These are phyloP conservation scores for Pemphigus obesinymphae DNA, from an alignment of 1,140 invertebrate genomes.

Conservation along the genomic window DNA sequence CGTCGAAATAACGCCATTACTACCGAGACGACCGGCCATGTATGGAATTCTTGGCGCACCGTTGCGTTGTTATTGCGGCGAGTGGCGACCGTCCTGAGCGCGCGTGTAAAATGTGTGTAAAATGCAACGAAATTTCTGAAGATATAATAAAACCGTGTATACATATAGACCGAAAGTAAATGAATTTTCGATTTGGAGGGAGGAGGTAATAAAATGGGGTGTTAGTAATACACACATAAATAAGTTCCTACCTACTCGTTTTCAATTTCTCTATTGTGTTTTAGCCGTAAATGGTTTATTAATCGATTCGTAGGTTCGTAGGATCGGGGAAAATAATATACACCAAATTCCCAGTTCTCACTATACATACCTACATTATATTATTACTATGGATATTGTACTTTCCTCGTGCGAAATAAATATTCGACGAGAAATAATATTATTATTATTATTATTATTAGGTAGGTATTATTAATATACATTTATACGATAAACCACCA, in stretches of 20 bases:
- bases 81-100: background rate
- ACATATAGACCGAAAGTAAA: too few species aligned
- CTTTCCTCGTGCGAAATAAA: too few species aligned
- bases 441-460: too few species aligned
- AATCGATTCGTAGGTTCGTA: background rate
- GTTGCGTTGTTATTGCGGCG: background rate
- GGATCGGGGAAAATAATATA: too few species aligned
- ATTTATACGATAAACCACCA: too few species aligned
- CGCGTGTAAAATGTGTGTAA: too few species aligned
- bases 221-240: background rate
- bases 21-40: background rate
- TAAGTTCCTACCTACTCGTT: background rate
- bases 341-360: too few species aligned
- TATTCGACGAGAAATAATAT: background rate
- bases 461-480: background rate
- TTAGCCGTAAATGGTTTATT: background rate
- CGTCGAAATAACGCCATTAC: background rate
- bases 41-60: conserved; percentile 5
- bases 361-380: background rate
- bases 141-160: background rate
- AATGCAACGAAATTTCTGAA: background rate
- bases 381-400: background rate
- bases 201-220: background rate
- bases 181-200: background rate
- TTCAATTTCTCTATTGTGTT: background rate